Conservation (phyloP, 2,113 vertebrate genomes). For the Lamprotornis superbus region DNA sequence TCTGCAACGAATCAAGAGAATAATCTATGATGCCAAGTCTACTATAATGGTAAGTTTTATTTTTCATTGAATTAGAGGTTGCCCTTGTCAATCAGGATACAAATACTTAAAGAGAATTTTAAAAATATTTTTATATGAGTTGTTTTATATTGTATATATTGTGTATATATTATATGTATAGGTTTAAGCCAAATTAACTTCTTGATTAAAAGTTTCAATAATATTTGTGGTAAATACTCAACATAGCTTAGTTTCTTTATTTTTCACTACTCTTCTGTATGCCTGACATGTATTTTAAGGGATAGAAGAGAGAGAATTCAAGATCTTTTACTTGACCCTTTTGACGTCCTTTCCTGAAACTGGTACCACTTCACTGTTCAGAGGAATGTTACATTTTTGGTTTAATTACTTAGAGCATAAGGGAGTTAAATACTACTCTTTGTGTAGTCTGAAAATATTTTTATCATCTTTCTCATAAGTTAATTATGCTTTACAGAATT, state of each 20-base stretch:
- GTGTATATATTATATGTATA: neutral
- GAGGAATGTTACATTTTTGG: neutral
- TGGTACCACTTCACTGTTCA: neutral
- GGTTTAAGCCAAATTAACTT: neutral
- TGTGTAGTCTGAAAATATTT: neutral
- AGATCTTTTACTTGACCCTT: neutral
- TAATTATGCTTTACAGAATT: neutral
- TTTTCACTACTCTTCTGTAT: neutral
- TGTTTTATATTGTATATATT: neutral
- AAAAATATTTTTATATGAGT: neutral
- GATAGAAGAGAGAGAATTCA: neutral
- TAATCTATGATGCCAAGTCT: conserved; percentile 90
- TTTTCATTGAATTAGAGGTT: neutral
- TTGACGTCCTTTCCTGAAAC: neutral
- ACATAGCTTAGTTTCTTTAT: neutral
- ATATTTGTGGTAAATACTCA: neutral
- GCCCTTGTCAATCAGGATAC: neutral
- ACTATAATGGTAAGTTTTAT: conserved; percentile 87
- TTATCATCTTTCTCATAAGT: neutral
- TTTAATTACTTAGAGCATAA: neutral
- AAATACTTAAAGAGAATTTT: neutral
- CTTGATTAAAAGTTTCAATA: neutral
- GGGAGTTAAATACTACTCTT: neutral
- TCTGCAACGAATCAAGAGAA: conserved; percentile 90
- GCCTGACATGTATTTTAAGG: neutral